A percentile compares a stretch with the other conserved stretches of the same genome.
phyloP scores from a whole-genome alignment of 2,888 invertebrate species.

The Noctua fimbriata region DNA sequence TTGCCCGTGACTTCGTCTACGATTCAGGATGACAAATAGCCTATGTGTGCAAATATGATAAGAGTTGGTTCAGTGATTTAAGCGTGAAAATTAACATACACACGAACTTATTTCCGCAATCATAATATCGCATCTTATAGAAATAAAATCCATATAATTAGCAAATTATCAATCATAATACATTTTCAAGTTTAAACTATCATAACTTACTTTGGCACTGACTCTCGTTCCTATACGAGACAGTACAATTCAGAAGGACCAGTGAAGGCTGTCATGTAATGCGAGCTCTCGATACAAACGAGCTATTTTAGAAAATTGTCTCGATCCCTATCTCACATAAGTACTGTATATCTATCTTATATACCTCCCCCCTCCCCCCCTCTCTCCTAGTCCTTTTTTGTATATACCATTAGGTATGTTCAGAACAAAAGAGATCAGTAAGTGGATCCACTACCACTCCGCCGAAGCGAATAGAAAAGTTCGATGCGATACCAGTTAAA shows the following conservation, averaged over 20 bases:
- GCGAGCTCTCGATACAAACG: constrained; percentile 30
- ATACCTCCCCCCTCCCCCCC: no score
- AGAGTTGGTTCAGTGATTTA: not conserved
- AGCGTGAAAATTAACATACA: not conserved
- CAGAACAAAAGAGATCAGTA: constrained; percentile 5
- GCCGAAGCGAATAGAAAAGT: constrained; percentile 11
- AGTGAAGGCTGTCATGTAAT: not conserved
- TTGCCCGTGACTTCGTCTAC: not conserved
- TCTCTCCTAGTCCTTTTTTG: no score
- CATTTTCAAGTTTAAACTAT: not conserved
- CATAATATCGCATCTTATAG: not conserved
- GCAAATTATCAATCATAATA: not conserved
- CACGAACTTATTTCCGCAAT: not conserved
- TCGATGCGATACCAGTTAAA: not conserved
- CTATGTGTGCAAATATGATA: not conserved
- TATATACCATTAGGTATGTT: not conserved
- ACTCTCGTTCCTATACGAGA: not conserved
- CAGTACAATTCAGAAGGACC: not conserved
- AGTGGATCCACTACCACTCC: constrained; percentile 25
- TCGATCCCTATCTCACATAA: constrained; percentile 1
- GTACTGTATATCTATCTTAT: not conserved
- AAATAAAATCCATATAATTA: not conserved
- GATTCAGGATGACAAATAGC: not conserved
- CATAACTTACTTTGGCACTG: not conserved
- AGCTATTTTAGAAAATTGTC: constrained; percentile 37